Evolutionary conservation across 2,797 vertebrate species (phyloP).

Genomic region (Acanthornis magna): DNA sequence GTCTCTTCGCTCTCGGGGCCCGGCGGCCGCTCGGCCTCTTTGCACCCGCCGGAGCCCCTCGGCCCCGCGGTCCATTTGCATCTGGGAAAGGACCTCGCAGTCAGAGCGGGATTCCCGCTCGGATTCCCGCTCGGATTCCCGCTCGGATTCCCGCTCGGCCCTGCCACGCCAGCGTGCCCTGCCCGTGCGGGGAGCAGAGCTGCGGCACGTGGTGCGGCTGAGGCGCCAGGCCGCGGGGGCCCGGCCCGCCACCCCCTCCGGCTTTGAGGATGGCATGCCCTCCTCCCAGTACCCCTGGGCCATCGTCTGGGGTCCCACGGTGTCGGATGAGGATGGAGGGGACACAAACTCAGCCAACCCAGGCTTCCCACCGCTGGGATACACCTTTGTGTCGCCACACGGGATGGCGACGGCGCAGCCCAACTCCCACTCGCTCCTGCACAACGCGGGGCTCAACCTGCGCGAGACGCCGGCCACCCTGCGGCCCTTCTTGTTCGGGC

Average conservation of each 20-base stretch:
- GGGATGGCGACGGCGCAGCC: constrained; percentile 77
- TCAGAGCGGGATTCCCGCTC: constrained; percentile 58
- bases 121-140: constrained; percentile 32
- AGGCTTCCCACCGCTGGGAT: constrained; percentile 75
- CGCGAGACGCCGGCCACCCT: constrained; percentile 77
- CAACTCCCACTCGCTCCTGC: constrained; percentile 75
- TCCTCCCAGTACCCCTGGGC: constrained; percentile 83
- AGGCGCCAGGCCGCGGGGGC: constrained; percentile 69
- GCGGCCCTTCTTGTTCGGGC: constrained; percentile 77
- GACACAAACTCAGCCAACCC: constrained; percentile 78
- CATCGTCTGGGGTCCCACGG: constrained; percentile 81
- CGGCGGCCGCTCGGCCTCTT: constrained; percentile 67
- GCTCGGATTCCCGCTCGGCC: constrained; percentile 29
- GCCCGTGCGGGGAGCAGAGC: background rate
- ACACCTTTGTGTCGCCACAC: constrained; percentile 75
- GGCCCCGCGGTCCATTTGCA: constrained; percentile 67
- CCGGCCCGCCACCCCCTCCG: constrained; percentile 74
- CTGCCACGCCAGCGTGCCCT: constrained; percentile 12
- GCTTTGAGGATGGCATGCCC: constrained; percentile 77
- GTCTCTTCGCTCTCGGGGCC: constrained; percentile 63
- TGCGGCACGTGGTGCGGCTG: constrained; percentile 46
- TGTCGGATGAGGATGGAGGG: constrained; percentile 78
- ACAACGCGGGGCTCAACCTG: constrained; percentile 76
- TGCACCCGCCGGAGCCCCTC: constrained; percentile 73
- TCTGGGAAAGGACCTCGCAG: constrained; percentile 75